Evolutionary conservation across 1,140 invertebrate genomes (phyloP), one percentile per base, ranked within the genome.

Genomic region (Lordiphosa stackelbergi): DNA sequence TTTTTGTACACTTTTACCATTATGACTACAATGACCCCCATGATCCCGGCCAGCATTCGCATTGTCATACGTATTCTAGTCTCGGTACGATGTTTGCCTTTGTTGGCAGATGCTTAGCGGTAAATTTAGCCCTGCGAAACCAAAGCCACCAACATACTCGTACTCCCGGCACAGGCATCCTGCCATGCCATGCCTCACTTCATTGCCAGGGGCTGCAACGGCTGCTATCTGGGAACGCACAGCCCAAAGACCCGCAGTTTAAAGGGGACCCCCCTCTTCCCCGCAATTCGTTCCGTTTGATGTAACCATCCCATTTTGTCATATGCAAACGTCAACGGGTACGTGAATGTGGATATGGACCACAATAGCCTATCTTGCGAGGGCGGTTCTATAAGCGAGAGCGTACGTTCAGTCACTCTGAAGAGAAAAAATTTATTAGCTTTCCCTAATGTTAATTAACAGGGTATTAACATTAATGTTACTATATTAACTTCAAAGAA

Each of bases 21-120:
- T 81, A 74, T 59, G 75, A 79, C 74, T 79, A 79, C 70, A 74
- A 68, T 65, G 74, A 79, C 74, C 74, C 70, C 66, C 62, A 79
- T 72, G 73, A 75, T 65, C 66, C 57, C 47, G 53, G 54, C 55
- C 64, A 73, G 54, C 60, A 69, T 51, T 31, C 16, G 31, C 31
- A 38, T 51, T 37, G 6, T 7, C 47, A 38, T 31, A 46, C 9
- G 16, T 19, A 38, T 51, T 49, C 4, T 12, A 35, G 10, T 24
- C 51, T 52, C 47, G 40, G 52, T 52, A 47, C 51, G 40, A 51
- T 57, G 16, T 53, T 51, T 53, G 55, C 46, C 46, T 57, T 59
- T 54, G 51, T 65, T 60, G 52, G 55, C 61, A 65, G 60, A 48
- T 59, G 68, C 49, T 70, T 66, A 66, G 64, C 57, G 68, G 58